phyloP scores from a whole-genome alignment of 1,140 invertebrate species.

The Fopius arisanus region DNA sequence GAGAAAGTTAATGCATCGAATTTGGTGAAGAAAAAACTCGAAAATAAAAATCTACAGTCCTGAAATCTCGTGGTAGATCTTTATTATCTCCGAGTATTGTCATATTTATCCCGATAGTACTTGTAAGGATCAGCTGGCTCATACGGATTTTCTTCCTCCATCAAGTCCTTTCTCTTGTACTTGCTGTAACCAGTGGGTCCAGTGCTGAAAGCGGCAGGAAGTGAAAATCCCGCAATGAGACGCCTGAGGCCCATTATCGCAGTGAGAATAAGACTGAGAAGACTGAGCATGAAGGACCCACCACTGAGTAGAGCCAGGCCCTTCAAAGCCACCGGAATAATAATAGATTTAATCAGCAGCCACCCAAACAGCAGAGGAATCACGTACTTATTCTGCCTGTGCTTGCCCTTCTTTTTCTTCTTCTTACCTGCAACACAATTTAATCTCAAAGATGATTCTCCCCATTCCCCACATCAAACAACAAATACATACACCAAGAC shows the following conservation, averaged over 20 bases:
- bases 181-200: constrained; percentile 42
- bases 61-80: not conserved
- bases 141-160: not conserved
- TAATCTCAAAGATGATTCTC: no score
- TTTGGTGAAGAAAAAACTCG: no score
- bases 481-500: constrained; percentile 15
- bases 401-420: constrained; percentile 46
- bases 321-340: constrained; percentile 72
- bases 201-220: constrained; percentile 4
- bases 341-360: constrained; percentile 69
- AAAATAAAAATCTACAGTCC: not conserved
- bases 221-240: constrained; percentile 37
- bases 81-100: constrained; percentile 1
- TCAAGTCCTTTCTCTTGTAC: constrained; percentile 49
- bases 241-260: constrained; percentile 60
- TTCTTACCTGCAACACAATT: constrained; percentile 31
- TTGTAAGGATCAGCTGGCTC: constrained; percentile 18
- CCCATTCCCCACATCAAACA: not conserved
- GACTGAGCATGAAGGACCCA: constrained; percentile 68
- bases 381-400: constrained; percentile 61
- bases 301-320: constrained; percentile 70
- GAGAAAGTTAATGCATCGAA: no score
- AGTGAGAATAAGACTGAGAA: constrained; percentile 66
- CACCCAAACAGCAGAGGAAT: constrained; percentile 70
- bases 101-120: constrained; percentile 15